Base-by-base conservation (phyloP, 2,888 invertebrate genomes). In the Pristionchus exspectatus region DNA sequence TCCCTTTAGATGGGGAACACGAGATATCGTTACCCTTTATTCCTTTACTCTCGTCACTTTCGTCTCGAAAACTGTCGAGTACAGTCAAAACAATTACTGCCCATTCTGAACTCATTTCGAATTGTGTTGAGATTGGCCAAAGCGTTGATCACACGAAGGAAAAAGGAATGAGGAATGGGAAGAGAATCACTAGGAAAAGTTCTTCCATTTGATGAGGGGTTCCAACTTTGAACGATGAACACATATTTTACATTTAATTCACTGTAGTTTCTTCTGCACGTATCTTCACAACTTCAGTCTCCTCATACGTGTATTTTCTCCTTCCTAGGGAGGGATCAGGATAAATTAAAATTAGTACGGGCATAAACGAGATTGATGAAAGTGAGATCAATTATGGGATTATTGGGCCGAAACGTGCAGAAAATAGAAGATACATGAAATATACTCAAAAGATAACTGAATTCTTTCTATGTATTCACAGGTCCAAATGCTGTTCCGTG, bases 401-500 rank as follows among this genome's bases (percentile, higher is more conserved):
- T 24, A 63, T 24, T 63, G n/a, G 63, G 63, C 63, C 33, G 33
- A 72, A 72, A 33, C 30, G 33, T 33, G 33, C 72, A 18, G 30
- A 72, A 33, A 21, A 30, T 30, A 18, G 21, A 16, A 14, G 33
- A 72, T 30, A 72, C 2, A 30, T 12, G 24, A 33, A 5, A 72
- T 1, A 30, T 14, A 72, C 16, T 72, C 44, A 50, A 44, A 69
- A 27, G 7, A 69, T 30, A 33, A 33, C 72, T 14, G 33, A 72
- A 30, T 14, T 72, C 1, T 5, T 18, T 72, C 16, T 30, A 72
- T 5, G 2, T 5, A 27, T 9, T 33, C 16, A 2, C 89, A 91
- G 86, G 92, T 92, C 30, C 93, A 93, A 87, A 91, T 92, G 85
- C 87, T 93, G 24, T 94, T 93, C 90, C 93, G 94, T 27, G 90